Evolutionary conservation across 2,888 invertebrate species (phyloP).

Genomic region (Phoronis australis): DNA sequence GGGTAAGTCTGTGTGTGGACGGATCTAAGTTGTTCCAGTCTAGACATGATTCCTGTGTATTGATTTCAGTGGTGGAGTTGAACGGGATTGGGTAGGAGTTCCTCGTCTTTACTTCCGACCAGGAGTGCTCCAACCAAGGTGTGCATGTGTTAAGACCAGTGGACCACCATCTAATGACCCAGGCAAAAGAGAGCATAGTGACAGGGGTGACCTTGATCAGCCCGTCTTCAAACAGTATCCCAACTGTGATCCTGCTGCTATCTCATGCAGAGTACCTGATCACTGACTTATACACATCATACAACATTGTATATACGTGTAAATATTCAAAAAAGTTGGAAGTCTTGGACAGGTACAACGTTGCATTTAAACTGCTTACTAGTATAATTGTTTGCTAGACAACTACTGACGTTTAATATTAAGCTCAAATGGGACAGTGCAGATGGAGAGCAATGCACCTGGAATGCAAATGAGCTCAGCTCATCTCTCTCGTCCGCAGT

Average conservation of each 20-base stretch:
- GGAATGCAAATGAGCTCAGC: no score
- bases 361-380: no score
- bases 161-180: constrained; percentile 40
- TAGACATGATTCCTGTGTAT: no score
- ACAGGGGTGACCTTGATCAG: constrained; percentile 54
- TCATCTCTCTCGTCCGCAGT: no score
- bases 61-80: constrained; percentile 76
- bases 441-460: no score
- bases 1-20: not conserved
- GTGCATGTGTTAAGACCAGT: constrained; percentile 70
- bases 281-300: no score
- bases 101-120: constrained; percentile 77
- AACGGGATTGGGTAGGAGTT: constrained; percentile 80
- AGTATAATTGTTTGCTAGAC: no score
- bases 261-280: constrained; percentile 26
- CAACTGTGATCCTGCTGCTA: constrained; percentile 41
- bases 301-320: no score
- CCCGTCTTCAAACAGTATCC: constrained; percentile 52
- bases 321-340: no score
- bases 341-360: no score
- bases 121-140: constrained; percentile 63
- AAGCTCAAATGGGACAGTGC: no score
- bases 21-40: not conserved
- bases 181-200: constrained; percentile 18
- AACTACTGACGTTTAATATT: no score